Percentiles rank a stretch among this genome's conserved stretches.
These are phyloP conservation scores for Protobothrops mucrosquamatus DNA, from an alignment of 2,113 vertebrate species.

Conservation along the genomic window DNA sequence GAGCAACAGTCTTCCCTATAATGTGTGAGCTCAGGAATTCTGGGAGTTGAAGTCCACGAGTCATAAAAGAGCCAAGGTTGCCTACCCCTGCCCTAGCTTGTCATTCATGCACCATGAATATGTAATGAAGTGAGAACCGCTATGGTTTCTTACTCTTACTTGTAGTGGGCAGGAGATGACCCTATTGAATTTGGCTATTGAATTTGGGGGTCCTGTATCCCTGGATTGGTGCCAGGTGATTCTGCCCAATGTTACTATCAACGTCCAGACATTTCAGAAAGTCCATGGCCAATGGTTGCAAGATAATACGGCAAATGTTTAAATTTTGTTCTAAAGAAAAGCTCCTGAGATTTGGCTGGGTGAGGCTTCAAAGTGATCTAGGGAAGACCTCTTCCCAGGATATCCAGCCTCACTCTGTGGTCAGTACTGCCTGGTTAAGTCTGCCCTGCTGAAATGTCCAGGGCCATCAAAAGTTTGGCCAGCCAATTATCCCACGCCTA, in stretches of 20 bases:
- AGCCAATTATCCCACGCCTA: not conserved
- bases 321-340: not conserved
- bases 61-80: no score
- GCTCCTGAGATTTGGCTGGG: not conserved
- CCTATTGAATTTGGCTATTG: not conserved
- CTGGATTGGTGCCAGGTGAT: not conserved
- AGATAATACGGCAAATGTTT: not conserved
- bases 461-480: not conserved
- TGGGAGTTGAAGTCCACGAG: no score
- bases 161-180: not conserved
- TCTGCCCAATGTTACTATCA: not conserved
- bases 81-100: not conserved
- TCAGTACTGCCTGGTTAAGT: no score
- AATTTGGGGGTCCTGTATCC: not conserved
- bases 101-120: not conserved
- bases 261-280: not conserved
- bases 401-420: not conserved
- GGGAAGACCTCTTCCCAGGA: not conserved
- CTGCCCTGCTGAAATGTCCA: no score
- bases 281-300: not conserved
- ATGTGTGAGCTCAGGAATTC: no score
- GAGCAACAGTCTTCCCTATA: no score
- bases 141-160: not conserved
- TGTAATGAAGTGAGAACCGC: not conserved
- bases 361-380: not conserved